Evolutionary conservation across 2,888 invertebrate species (phyloP).

Genomic region (Pterobdella sp.): DNA sequence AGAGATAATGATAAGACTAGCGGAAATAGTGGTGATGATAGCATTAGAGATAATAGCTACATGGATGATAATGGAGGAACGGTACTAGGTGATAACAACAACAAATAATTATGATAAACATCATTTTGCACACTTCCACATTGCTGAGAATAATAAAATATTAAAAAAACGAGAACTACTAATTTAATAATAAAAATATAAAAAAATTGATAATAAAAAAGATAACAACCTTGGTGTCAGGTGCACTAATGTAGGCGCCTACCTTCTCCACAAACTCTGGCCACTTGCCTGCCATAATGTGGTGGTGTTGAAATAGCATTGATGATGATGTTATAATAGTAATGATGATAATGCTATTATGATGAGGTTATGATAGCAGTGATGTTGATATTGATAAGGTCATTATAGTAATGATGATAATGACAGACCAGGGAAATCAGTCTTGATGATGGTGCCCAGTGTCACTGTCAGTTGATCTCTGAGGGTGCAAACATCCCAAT

Average conservation of each 20-base stretch:
- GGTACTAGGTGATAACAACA: neutral
- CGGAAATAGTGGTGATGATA: no score
- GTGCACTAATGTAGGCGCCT: constrained; percentile 72
- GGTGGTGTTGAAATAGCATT: no score
- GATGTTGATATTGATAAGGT: neutral
- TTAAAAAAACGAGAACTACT: no score
- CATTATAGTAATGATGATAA: neutral
- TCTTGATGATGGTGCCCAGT: constrained; percentile 82
- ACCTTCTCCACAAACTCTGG: constrained; percentile 91
- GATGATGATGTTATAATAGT: neutral
- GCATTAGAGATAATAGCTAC: no score
- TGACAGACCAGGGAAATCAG: constrained; percentile 70
- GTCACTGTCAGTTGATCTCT: constrained; percentile 85
- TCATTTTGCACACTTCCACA: no score
- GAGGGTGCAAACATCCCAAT: constrained; percentile 21
- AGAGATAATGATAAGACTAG: no score
- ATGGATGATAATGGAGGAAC: no score
- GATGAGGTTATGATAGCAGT: neutral
- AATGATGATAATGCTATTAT: neutral
- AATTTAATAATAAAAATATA: no score
- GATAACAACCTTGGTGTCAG: constrained; percentile 48
- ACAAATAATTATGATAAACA: no score
- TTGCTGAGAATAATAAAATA: no score
- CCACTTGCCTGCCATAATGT: constrained; percentile 78
- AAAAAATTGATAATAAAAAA: no score